Conservation (phyloP, 2,888 invertebrate species). For the Metellina segmentata region DNA sequence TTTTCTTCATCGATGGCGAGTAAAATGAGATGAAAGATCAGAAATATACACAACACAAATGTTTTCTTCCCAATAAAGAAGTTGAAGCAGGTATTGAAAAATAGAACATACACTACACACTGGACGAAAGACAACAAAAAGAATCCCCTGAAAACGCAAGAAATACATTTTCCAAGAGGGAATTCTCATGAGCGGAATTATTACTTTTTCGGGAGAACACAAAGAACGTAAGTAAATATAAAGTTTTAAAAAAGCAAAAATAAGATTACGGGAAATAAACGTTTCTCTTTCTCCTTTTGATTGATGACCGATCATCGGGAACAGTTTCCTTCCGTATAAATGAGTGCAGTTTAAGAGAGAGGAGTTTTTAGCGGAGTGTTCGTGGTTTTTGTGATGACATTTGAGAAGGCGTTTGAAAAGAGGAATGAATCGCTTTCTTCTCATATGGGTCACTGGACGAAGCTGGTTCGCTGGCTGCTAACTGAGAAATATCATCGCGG, state of each 20-base stretch:
- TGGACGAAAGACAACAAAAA: background rate
- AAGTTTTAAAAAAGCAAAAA: background rate
- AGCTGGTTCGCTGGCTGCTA: background rate
- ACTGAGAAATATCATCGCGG: too few species aligned
- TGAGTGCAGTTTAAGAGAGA: conserved; percentile 38
- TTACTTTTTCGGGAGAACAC: background rate
- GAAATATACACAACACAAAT: conserved; percentile 34
- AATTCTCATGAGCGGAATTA: background rate
- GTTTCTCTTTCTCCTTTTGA: conserved; percentile 52
- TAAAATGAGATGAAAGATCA: background rate
- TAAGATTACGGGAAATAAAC: conserved; percentile 20
- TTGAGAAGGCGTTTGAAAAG: conserved; percentile 3
- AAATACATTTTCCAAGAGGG: background rate
- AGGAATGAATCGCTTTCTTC: background rate
- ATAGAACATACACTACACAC: background rate
- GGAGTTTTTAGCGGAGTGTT: conserved; percentile 23
- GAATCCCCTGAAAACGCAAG: background rate
- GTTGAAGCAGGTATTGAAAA: conserved; percentile 12
- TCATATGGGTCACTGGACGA: background rate
- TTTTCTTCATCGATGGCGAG: background rate
- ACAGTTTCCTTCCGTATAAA: conserved; percentile 8
- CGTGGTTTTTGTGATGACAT: conserved; percentile 49
- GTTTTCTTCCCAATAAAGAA: conserved; percentile 43
- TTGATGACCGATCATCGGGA: conserved; percentile 52
- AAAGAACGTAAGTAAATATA: background rate